A percentile compares a stretch with the other conserved stretches of the same genome.
These are phyloP conservation scores for Temnothorax longispinosus DNA, from an alignment of 1,140 invertebrate species.

Conservation along the genomic window DNA sequence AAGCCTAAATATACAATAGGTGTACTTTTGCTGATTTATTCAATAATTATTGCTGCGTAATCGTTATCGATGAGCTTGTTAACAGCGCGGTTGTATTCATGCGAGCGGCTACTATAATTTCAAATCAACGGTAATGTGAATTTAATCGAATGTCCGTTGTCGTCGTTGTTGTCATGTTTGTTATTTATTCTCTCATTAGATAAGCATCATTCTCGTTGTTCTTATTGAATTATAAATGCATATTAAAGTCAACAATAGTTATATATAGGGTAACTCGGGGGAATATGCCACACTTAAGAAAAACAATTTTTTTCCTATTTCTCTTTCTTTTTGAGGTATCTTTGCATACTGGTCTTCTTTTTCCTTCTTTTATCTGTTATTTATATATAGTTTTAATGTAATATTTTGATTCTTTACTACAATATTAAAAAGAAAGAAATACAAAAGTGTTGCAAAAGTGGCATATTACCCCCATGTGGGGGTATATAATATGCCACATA, in stretches of 20 bases:
- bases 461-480: too few species aligned
- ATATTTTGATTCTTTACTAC: too few species aligned
- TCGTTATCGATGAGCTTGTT: conserved; percentile 58
- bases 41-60: conserved; percentile 35
- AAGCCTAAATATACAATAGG: background rate
- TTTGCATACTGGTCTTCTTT: too few species aligned
- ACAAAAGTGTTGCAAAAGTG: too few species aligned
- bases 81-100: conserved; percentile 59
- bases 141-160: conserved; percentile 24
- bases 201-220: conserved; percentile 21
- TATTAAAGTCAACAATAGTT: background rate
- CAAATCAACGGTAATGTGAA: conserved; percentile 49
- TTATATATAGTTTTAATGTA: too few species aligned
- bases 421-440: too few species aligned
- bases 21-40: background rate
- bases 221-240: background rate
- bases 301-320: too few species aligned
- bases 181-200: conserved; percentile 27
- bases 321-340: too few species aligned
- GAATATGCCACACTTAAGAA: too few species aligned
- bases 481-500: too few species aligned
- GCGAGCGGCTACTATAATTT: background rate
- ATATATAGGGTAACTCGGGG: background rate
- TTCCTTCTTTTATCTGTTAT: too few species aligned
- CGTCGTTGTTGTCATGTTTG: background rate